Conservation (phyloP, 2,113 vertebrate species). For the Platycercus adscitus region DNA sequence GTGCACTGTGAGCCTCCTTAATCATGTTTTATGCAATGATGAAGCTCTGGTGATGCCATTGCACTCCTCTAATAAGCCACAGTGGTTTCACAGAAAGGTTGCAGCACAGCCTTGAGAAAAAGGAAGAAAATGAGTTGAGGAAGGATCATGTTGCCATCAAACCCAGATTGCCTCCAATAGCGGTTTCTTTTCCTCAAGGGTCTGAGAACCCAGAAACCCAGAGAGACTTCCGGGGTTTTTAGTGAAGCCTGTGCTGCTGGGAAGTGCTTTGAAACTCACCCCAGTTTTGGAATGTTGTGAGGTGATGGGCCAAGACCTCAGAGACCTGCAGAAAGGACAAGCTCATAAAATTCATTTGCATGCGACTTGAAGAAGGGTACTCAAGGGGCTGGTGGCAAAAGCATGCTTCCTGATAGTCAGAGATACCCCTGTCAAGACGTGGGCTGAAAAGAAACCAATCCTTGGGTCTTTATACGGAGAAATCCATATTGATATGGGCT, state of each 20-base stretch:
- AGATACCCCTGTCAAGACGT: background rate
- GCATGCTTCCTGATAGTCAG: background rate
- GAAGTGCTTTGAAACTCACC: background rate
- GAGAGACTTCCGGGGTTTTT: accelerated
- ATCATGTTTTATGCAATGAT: background rate
- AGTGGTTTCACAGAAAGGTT: constrained; percentile 6
- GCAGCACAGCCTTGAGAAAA: background rate
- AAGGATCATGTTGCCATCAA: background rate
- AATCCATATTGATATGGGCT: background rate
- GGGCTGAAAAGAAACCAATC: background rate
- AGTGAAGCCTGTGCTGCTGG: background rate
- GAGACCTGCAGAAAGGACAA: background rate
- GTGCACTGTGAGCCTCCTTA: background rate
- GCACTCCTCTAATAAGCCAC: background rate
- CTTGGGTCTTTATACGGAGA: background rate
- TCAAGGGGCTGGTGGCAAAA: background rate
- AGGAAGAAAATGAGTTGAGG: background rate
- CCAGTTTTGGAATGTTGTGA: background rate
- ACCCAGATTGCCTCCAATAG: background rate
- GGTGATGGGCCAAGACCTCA: background rate
- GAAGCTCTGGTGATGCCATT: background rate
- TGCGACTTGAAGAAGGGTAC: background rate
- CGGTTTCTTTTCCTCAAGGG: background rate
- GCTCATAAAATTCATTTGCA: background rate
- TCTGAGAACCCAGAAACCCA: background rate